phyloP scores from a whole-genome alignment of 1,140 invertebrate species.

The Zaprionus capensis region DNA sequence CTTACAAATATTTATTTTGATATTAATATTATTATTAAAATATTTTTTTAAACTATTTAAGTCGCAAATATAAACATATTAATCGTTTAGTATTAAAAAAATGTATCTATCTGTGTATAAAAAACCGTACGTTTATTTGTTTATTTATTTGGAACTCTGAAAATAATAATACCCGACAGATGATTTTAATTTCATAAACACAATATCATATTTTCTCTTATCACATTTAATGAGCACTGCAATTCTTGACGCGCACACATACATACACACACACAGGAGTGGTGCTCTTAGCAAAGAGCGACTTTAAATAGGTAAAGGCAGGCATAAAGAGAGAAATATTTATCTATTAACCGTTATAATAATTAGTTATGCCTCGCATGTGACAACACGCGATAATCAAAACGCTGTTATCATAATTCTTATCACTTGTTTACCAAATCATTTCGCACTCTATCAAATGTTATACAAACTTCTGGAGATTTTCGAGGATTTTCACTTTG shows the following conservation, averaged over 20 bases:
- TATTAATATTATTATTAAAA: not conserved
- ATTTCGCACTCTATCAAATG: not conserved
- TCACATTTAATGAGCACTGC: constrained; percentile 1
- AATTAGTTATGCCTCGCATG: constrained; percentile 64
- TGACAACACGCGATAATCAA: constrained; percentile 51
- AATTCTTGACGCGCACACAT: not conserved
- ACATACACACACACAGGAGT: not conserved
- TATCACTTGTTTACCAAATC: constrained; percentile 35
- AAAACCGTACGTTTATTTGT: not conserved
- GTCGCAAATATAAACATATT: not conserved
- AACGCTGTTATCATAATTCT: constrained; percentile 55
- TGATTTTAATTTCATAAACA: constrained; percentile 3
- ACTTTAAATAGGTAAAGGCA: not conserved
- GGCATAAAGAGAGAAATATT: constrained; percentile 12
- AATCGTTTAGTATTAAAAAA: not conserved
- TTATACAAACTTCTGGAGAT: not conserved
- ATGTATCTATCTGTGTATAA: not conserved
- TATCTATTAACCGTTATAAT: constrained; percentile 49
- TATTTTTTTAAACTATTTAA: not conserved
- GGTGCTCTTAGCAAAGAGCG: constrained; percentile 27
- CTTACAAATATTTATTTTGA: not conserved
- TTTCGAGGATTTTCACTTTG: not conserved
- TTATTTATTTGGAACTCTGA: not conserved
- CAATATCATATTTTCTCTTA: constrained; percentile 7
- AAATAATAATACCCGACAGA: not conserved